Percentiles rank a stretch among this genome's conserved stretches.
These are phyloP conservation scores for Ctenodactylus gundi DNA, from an alignment of 2,113 vertebrate genomes.

Conservation along the genomic window DNA sequence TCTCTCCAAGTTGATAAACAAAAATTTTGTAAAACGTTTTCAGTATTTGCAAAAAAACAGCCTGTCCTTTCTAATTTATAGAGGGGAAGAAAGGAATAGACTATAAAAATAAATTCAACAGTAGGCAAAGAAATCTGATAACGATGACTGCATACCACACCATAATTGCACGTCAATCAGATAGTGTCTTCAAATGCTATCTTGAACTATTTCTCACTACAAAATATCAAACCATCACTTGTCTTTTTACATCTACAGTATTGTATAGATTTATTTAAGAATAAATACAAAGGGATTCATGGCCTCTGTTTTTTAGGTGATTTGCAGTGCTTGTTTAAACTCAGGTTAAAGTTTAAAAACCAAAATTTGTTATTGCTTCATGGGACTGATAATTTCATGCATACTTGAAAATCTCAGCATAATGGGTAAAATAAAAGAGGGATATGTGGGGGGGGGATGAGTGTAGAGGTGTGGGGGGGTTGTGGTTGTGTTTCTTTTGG, in stretches of 20 bases:
- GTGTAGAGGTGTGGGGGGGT: no score
- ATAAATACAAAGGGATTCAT: constrained; percentile 36
- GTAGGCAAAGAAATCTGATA: constrained; percentile 54
- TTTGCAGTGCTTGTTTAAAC: constrained; percentile 23
- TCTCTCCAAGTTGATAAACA: constrained; percentile 28
- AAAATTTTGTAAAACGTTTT: constrained; percentile 19
- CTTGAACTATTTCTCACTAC: neutral
- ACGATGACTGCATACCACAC: neutral
- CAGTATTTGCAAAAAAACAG: constrained; percentile 39
- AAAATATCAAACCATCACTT: constrained; percentile 34
- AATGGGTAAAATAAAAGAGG: neutral
- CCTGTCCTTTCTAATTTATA: constrained; percentile 51
- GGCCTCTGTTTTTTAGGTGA: constrained; percentile 55
- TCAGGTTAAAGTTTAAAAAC: constrained; percentile 4
- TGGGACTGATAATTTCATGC: neutral
- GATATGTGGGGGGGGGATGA: neutral
- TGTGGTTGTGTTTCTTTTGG: neutral
- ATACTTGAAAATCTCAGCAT: neutral
- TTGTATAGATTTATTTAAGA: neutral
- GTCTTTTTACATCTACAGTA: neutral
- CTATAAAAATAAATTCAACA: constrained; percentile 55
- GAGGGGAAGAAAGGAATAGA: neutral
- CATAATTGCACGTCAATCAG: constrained; percentile 45
- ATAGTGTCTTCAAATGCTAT: constrained; percentile 43
- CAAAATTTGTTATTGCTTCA: constrained; percentile 38